Evolutionary conservation across 2,113 vertebrate species (phyloP).

Genomic region (Cyanoramphus novaezelandiae): DNA sequence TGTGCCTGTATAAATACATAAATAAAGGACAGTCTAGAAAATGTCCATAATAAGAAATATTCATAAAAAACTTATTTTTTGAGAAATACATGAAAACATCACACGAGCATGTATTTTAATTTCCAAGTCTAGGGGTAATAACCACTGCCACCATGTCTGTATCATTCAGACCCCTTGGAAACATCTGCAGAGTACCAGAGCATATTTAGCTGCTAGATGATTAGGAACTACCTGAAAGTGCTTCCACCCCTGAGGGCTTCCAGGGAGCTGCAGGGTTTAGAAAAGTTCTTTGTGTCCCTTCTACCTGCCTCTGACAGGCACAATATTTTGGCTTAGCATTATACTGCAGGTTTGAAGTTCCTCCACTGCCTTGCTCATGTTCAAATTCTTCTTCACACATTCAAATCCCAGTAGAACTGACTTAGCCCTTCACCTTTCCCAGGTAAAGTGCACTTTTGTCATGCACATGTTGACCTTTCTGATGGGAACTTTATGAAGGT

Average conservation of each 20-base stretch:
- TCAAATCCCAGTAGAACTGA: slow-evolving; percentile 1
- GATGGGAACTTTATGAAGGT: neutral
- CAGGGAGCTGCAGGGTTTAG: neutral
- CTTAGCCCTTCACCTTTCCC: neutral
- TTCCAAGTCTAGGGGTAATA: neutral
- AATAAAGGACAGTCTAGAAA: neutral
- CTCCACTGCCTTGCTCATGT: neutral
- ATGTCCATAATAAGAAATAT: neutral
- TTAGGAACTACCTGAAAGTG: neutral
- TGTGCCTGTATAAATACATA: neutral
- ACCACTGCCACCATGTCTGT: neutral
- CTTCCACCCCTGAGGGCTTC: neutral
- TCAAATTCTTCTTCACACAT: neutral
- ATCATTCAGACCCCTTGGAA: neutral
- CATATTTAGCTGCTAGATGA: neutral
- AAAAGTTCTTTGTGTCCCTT: neutral
- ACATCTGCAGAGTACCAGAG: neutral
- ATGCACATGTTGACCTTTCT: neutral
- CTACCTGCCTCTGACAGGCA: neutral
- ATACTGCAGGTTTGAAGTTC: neutral
- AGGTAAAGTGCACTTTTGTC: neutral
- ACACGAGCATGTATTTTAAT: neutral
- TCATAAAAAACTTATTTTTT: neutral
- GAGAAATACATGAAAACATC: neutral
- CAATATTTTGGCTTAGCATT: neutral